Conservation (phyloP, 2,888 invertebrate species). For the Leptura quadrifasciata region DNA sequence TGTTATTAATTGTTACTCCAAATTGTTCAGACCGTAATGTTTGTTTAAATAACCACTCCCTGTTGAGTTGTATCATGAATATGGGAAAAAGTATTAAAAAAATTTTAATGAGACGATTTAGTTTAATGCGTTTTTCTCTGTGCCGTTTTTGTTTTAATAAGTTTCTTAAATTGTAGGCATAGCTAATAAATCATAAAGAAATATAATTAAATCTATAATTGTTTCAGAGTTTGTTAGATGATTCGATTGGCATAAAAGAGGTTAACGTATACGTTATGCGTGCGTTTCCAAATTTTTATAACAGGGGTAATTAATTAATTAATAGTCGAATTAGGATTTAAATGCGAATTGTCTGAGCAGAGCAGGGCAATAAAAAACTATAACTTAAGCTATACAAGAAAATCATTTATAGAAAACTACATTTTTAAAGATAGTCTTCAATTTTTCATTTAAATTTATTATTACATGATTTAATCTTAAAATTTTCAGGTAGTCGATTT, state of each 20-base stretch:
- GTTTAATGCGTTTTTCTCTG: neutral
- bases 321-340: too few species aligned
- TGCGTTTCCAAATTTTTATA: too few species aligned
- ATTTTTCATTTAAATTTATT: too few species aligned
- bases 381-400: too few species aligned
- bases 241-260: neutral
- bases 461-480: too few species aligned
- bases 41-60: conserved; percentile 47
- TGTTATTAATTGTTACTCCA: conserved; percentile 49
- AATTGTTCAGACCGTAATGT: conserved; percentile 48
- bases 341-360: too few species aligned
- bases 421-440: too few species aligned
- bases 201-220: neutral
- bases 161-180: neutral
- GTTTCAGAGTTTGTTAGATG: neutral
- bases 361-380: too few species aligned
- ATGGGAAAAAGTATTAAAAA: conserved; percentile 12
- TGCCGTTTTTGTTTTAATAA: neutral
- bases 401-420: too few species aligned
- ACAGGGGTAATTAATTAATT: too few species aligned
- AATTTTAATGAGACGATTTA: neutral
- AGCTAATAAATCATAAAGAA: neutral
- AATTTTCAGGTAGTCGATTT: too few species aligned
- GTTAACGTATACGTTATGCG: too few species aligned
- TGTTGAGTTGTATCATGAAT: conserved; percentile 38